Conservation (phyloP, 2,888 invertebrate species). For the Andrena praecox region DNA sequence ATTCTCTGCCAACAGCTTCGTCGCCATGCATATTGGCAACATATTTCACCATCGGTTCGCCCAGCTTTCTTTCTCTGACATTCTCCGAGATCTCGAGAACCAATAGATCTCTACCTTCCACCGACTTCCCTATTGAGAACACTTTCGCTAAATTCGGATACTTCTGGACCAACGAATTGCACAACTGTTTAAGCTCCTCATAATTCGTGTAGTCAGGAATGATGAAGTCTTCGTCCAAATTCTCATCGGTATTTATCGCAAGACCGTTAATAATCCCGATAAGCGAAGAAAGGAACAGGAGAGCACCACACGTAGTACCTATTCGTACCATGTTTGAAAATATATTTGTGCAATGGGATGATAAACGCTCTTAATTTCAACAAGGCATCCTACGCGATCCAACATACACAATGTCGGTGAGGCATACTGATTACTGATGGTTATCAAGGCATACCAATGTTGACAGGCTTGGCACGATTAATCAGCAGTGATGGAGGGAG, state of each 20-base stretch:
- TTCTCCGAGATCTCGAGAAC: slow-evolving; percentile 93
- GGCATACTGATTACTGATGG: slow-evolving; percentile 53
- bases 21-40: slow-evolving; percentile 99
- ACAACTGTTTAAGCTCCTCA: slow-evolving; percentile 89
- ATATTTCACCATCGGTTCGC: slow-evolving; percentile 96
- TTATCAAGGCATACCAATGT: background rate
- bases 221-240: slow-evolving; percentile 76
- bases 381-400: slow-evolving; percentile 36
- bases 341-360: slow-evolving; percentile 12
- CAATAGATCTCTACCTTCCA: slow-evolving; percentile 92
- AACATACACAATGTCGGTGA: slow-evolving; percentile 36
- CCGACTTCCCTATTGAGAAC: slow-evolving; percentile 93
- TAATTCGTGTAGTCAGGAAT: slow-evolving; percentile 88
- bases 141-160: slow-evolving; percentile 90
- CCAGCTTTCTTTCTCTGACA: slow-evolving; percentile 87
- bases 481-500: too few species aligned
- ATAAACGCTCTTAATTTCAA: slow-evolving; percentile 37
- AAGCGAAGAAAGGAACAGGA: slow-evolving; percentile 38
- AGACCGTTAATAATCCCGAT: slow-evolving; percentile 41
- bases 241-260: slow-evolving; percentile 36
- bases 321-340: slow-evolving; percentile 33
- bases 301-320: slow-evolving; percentile 17
- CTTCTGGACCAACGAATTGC: slow-evolving; percentile 87
- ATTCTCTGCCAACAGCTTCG: slow-evolving; percentile 94
- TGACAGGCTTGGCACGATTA: too few species aligned